These are phyloP conservation scores for Microcebus lehilahytsara DNA, from an alignment of 2,113 vertebrate genomes.

Conservation along the genomic window DNA sequence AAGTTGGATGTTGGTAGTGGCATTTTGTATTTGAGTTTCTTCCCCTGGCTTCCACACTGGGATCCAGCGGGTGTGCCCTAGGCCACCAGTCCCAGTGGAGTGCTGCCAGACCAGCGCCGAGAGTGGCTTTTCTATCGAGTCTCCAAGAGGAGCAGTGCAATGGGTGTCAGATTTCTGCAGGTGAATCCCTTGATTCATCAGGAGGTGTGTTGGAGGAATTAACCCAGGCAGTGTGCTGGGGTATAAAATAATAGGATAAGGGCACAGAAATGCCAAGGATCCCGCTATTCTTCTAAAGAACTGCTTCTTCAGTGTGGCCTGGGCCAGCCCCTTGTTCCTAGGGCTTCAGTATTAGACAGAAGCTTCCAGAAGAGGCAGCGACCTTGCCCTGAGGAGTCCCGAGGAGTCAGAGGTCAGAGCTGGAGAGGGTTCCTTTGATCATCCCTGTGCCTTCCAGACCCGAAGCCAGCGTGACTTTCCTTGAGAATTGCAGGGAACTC, in stretches of 20 bases:
- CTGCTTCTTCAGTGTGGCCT: neutral
- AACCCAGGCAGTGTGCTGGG: neutral
- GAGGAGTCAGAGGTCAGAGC: no score
- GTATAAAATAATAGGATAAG: neutral
- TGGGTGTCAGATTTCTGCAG: neutral
- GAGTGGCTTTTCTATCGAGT: neutral
- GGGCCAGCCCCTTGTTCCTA: neutral
- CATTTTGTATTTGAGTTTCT: neutral
- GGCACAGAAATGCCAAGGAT: neutral
- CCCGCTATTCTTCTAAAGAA: neutral
- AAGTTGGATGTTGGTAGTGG: neutral
- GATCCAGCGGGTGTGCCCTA: neutral
- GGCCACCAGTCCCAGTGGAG: neutral
- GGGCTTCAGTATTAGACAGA: neutral
- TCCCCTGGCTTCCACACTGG: neutral
- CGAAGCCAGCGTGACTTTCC: neutral
- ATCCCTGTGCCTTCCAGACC: neutral
- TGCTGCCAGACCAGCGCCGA: neutral
- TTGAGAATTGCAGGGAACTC: neutral
- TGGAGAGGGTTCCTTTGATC: rapidly evolving
- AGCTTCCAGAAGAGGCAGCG: rapidly evolving
- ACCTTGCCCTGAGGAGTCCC: neutral
- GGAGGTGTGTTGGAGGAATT: neutral
- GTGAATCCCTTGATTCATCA: neutral
- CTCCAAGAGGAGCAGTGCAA: neutral